phyloP scores from a whole-genome alignment of 2,888 invertebrate genomes.

The Meteorus cinctellus region DNA sequence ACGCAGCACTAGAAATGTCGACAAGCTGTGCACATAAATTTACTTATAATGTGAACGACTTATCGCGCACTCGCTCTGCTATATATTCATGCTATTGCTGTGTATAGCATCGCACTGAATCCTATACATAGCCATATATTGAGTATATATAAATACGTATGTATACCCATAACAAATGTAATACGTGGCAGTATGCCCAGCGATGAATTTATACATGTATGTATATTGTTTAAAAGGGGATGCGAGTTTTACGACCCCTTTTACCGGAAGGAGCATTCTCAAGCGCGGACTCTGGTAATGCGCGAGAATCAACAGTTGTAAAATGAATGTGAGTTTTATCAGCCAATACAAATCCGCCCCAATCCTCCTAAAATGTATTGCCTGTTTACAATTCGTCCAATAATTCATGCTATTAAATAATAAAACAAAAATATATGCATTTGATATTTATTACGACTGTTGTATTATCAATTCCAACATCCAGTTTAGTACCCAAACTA shows the following conservation, averaged over 20 bases:
- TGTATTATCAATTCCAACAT: too few relatives aligned
- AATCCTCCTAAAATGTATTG: background rate
- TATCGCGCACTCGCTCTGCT: conserved; percentile 31
- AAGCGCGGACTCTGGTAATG: conserved; percentile 12
- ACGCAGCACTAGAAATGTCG: conserved; percentile 42
- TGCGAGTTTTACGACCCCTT: conserved; percentile 33
- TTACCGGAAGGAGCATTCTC: conserved; percentile 23
- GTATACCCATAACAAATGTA: background rate
- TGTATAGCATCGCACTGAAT: background rate
- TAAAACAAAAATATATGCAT: background rate
- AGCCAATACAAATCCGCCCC: conserved; percentile 25
- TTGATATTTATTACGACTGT: background rate
- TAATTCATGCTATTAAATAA: background rate
- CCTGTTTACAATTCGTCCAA: background rate
- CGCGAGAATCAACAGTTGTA: conserved; percentile 41
- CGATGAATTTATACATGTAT: conserved; percentile 26
- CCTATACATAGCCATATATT: conserved; percentile 10
- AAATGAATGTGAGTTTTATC: conserved; percentile 30
- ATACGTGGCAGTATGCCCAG: conserved; percentile 33
- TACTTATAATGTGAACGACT: conserved; percentile 47
- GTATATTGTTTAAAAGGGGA: conserved; percentile 10
- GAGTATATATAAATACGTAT: background rate
- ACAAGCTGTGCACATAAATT: conserved; percentile 54
- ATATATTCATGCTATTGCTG: conserved; percentile 18
- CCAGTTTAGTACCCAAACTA: too few relatives aligned